Base-by-base conservation (phyloP, 2,113 vertebrate species). In the Oncorhynchus mykiss region DNA sequence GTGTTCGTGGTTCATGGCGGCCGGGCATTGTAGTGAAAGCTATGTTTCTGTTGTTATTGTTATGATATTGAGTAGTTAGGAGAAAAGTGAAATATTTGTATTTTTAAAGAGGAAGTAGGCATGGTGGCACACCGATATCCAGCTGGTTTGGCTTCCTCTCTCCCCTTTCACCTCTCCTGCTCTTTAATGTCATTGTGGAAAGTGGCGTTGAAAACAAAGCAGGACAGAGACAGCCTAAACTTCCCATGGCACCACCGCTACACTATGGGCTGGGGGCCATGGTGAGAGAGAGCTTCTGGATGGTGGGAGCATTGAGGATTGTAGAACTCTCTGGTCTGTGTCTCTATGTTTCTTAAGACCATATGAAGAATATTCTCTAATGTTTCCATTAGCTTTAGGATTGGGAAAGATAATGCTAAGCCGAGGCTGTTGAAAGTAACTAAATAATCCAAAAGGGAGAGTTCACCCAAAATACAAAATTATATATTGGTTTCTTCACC, bases 141-240 rank as follows among this genome's bases (percentile, higher is more conserved):
- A 86, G 82, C 82, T 82, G 82, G 78, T 85, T 66, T 20, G 1
- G 77, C 73, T 90, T 91, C 88, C 90, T 87, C 83, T 75, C 71
- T 80, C 75, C 45, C 67, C 51, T 59, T 62, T 14, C 74, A 2
- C 49, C 67, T 2, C 11, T 14, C 57, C 39, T 45, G 39, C 75
- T 84, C 85, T 88, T 88, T 89, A 72, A 84, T 83, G 85, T 83
- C 86, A 91, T 85, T 92, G 87, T 91, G 59, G 81, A 77, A 78
- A 71, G 77, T 82, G 80, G 18, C 31, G 16, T 83, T 83, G 78
- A 86, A 90, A 86, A 78, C 90, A 81, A 89, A 80, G 20, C 13
- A 14, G 74, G 75, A 24, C 71, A 67, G 82, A 77, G 75, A 60
- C 71, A 69, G 67, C 78, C 82, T 81, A 72, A 73, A 85, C 85